These are phyloP conservation scores for Meandrina meandrites DNA, from an alignment of 92 coral and sea anemone genomes.

Conservation along the genomic window DNA sequence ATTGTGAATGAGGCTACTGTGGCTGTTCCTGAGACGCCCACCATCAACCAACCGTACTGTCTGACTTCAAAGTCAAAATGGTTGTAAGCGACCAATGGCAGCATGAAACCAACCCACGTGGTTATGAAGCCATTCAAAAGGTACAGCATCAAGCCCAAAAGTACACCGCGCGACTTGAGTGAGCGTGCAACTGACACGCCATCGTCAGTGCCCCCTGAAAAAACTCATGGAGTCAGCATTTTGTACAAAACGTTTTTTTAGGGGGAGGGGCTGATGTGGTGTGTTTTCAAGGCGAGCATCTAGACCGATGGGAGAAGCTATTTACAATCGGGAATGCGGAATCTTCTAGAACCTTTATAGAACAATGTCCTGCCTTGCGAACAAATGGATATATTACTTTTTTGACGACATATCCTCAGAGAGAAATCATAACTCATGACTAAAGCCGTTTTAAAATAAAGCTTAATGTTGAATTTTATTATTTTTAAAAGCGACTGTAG, in stretches of 20 bases:
- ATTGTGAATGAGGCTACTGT: slow-evolving; percentile 48
- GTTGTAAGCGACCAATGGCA: slow-evolving; percentile 70
- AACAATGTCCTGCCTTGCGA: not conserved
- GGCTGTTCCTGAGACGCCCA: slow-evolving; percentile 72
- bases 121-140: slow-evolving; percentile 73
- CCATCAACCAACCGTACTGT: slow-evolving; percentile 76
- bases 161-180: slow-evolving; percentile 70
- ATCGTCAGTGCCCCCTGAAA: slow-evolving; percentile 48
- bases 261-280: not conserved
- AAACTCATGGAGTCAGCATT: not conserved
- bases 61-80: slow-evolving; percentile 45
- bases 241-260: too few species aligned
- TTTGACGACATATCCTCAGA: too few species aligned
- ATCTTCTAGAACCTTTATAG: not conserved
- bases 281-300: too few species aligned
- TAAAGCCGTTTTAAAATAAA: too few species aligned
- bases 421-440: too few species aligned
- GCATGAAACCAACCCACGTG: slow-evolving; percentile 74
- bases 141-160: slow-evolving; percentile 63
- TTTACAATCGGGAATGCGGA: not conserved
- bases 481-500: too few species aligned
- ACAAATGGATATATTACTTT: too few species aligned
- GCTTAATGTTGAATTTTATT: too few species aligned
- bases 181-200: slow-evolving; percentile 33
- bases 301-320: not conserved